These are phyloP conservation scores for Amphimallon solstitiale DNA, from an alignment of 2,888 invertebrate genomes.

Conservation along the genomic window DNA sequence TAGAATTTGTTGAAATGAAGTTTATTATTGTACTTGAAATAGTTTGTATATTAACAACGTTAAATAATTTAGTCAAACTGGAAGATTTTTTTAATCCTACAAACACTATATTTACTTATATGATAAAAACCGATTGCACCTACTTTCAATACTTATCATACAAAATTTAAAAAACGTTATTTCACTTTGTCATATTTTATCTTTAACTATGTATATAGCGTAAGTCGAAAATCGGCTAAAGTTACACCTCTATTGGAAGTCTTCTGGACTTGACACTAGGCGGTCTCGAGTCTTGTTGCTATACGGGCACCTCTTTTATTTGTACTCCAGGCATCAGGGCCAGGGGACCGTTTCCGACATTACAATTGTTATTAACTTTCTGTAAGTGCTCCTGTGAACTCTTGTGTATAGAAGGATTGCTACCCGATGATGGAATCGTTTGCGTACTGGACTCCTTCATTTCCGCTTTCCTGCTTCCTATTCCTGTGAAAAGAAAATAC, in stretches of 20 bases:
- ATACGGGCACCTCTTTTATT: conserved; percentile 59
- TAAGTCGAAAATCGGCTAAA: not conserved
- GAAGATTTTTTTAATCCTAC: no score
- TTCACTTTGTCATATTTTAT: not conserved
- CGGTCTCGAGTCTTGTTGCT: conserved; percentile 56
- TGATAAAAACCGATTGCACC: no score
- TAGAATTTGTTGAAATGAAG: no score
- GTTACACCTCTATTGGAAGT: conserved; percentile 60
- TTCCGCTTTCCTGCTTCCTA: conserved; percentile 48
- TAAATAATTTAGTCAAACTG: no score
- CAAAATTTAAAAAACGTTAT: no score
- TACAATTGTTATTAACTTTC: conserved; percentile 60
- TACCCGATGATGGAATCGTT: conserved; percentile 51
- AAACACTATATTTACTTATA: no score
- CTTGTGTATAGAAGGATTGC: conserved; percentile 46
- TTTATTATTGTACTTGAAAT: no score
- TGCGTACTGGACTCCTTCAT: conserved; percentile 59
- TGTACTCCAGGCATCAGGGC: conserved; percentile 52
- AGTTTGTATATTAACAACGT: no score
- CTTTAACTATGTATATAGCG: not conserved
- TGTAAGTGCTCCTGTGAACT: conserved; percentile 53
- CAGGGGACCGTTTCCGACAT: conserved; percentile 59
- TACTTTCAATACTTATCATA: no score
- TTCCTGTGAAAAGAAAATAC: not conserved
- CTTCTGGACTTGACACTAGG: conserved; percentile 59